Conservation (phyloP, 2,888 invertebrate genomes). For the Melitaea athalia region DNA sequence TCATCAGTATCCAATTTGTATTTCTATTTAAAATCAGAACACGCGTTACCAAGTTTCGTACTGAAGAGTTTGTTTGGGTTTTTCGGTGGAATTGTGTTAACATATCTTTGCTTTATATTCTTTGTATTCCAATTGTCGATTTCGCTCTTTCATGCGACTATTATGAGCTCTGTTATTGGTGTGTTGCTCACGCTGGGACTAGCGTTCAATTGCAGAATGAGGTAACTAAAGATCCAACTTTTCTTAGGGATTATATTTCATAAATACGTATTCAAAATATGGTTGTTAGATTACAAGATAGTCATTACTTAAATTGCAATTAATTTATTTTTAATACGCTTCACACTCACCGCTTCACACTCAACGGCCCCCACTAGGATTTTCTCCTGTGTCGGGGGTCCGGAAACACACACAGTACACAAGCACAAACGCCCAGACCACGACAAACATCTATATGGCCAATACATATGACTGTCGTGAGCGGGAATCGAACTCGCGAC, state of each 20-base stretch:
- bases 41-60: conserved; percentile 79
- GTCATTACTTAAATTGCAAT: too few species aligned
- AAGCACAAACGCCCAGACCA: too few species aligned
- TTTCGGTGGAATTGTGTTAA: conserved; percentile 83
- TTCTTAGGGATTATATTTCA: not conserved
- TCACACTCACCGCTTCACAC: too few species aligned
- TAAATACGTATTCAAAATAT: too few species aligned
- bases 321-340: too few species aligned
- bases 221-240: conserved; percentile 48
- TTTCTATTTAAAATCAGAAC: conserved; percentile 72
- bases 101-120: conserved; percentile 86
- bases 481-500: too few species aligned
- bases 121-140: conserved; percentile 85
- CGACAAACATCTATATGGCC: too few species aligned
- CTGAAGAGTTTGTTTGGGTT: conserved; percentile 86
- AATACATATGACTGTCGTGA: too few species aligned
- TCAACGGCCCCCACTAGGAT: too few species aligned
- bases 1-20: conserved; percentile 60
- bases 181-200: conserved; percentile 85
- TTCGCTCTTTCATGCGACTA: conserved; percentile 82
- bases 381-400: too few species aligned
- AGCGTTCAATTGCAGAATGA: conserved; percentile 83
- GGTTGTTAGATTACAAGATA: too few species aligned
- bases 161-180: conserved; percentile 84
- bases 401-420: too few species aligned